Percentiles rank a stretch among this genome's conserved stretches.
These are phyloP conservation scores for Tragopan temminckii DNA, from an alignment of 2,797 vertebrate genomes.

Conservation along the genomic window DNA sequence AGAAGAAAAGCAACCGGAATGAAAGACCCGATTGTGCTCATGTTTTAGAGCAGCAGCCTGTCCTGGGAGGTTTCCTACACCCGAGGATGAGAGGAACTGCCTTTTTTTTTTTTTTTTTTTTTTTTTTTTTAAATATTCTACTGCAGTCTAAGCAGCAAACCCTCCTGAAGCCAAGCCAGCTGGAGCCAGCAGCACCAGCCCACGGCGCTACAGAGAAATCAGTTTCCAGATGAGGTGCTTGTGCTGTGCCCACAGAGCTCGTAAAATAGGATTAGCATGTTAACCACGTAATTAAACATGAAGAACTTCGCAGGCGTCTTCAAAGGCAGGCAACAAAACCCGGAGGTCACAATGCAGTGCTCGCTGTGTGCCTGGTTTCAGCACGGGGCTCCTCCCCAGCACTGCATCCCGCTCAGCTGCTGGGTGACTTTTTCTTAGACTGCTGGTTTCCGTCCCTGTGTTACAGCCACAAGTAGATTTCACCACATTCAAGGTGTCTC, in stretches of 20 bases:
- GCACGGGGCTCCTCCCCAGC: conserved; percentile 17
- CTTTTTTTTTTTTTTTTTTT: background rate
- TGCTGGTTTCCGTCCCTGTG: background rate
- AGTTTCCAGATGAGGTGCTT: conserved; percentile 43
- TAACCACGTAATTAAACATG: conserved; percentile 51
- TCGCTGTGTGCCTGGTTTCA: background rate
- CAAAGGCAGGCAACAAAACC: conserved; percentile 3
- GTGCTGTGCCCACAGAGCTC: conserved; percentile 36
- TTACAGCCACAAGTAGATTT: background rate
- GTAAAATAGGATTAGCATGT: conserved; percentile 41
- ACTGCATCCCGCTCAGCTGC: background rate
- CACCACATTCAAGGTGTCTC: background rate
- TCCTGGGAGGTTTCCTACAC: conserved; percentile 19
- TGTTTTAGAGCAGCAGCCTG: background rate
- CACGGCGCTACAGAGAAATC: background rate
- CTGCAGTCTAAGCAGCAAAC: background rate
- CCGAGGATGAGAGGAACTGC: background rate
- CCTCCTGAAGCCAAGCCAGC: background rate
- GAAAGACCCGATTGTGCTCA: background rate
- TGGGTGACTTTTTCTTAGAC: background rate
- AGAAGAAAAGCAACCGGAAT: conserved; percentile 35
- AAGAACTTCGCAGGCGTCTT: conserved; percentile 2
- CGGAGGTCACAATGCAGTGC: conserved; percentile 45
- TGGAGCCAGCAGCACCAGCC: conserved; percentile 17
- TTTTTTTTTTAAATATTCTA: background rate